Conservation (phyloP, 2,888 invertebrate genomes). For the Drosophila neonasuta region DNA sequence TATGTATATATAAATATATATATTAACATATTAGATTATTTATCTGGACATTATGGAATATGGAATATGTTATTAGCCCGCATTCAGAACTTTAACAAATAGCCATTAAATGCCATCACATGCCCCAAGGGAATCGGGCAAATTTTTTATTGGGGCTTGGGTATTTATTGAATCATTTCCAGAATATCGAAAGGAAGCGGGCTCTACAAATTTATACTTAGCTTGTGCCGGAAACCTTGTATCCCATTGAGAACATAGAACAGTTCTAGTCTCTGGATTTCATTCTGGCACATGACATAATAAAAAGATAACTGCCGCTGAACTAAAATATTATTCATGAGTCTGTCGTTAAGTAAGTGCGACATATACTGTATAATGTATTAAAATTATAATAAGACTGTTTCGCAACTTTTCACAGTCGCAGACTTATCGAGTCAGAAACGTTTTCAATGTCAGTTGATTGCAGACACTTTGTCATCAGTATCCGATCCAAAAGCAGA, state of each 20-base stretch:
- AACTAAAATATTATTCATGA: background rate
- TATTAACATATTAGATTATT: background rate
- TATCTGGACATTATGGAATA: conserved; percentile 8
- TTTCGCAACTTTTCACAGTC: conserved; percentile 47
- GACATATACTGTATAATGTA: background rate
- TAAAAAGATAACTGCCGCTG: conserved; percentile 14
- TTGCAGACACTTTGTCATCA: conserved; percentile 46
- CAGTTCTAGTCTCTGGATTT: background rate
- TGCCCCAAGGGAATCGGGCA: conserved; percentile 23
- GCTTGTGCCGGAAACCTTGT: conserved; percentile 28
- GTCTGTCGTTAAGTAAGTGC: background rate
- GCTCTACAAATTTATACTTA: background rate
- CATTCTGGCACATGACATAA: conserved; percentile 36
- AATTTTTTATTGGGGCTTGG: conserved; percentile 9
- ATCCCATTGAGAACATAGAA: conserved; percentile 7
- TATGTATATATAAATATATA: conserved; percentile 19
- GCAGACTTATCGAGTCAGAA: conserved; percentile 33
- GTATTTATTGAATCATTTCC: conserved; percentile 27
- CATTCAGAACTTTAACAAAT: conserved; percentile 25
- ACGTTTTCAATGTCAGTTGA: conserved; percentile 60
- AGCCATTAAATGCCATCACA: conserved; percentile 18
- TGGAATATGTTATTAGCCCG: conserved; percentile 24
- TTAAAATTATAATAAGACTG: conserved; percentile 6
- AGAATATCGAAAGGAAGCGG: conserved; percentile 22
- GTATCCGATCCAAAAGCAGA: conserved; percentile 30